These are phyloP conservation scores for Caenorhabditis zanzibari DNA, from an alignment of 2,888 invertebrate genomes.

Conservation along the genomic window DNA sequence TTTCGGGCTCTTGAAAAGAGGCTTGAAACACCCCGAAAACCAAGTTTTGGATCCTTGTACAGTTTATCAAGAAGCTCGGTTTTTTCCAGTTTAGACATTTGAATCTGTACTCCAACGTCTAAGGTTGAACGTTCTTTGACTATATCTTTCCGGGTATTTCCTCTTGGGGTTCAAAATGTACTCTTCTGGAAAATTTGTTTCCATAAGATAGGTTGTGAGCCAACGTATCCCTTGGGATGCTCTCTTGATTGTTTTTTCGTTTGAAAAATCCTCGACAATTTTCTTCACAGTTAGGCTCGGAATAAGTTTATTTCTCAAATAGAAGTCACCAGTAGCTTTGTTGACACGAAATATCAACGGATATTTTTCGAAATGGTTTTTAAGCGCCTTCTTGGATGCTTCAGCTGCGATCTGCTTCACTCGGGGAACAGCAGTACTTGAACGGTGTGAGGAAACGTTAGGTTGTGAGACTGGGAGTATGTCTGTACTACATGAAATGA, in stretches of 20 bases:
- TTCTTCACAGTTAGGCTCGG: no score
- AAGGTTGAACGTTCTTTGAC: no score
- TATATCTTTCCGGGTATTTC: no score
- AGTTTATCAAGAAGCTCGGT: neutral
- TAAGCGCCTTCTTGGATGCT: neutral
- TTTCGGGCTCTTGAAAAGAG: conserved; percentile 1
- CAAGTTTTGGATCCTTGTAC: conserved; percentile 11
- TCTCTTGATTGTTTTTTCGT: neutral
- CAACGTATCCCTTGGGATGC: neutral
- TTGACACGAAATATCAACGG: neutral
- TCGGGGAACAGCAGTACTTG: no score
- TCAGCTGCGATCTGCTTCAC: neutral
- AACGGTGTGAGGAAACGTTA: no score
- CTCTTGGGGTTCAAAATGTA: conserved; percentile 20
- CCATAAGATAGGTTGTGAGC: neutral
- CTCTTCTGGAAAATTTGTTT: neutral
- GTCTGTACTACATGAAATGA: no score
- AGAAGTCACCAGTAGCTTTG: no score
- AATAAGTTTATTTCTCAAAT: no score
- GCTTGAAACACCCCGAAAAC: neutral
- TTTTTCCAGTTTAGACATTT: no score
- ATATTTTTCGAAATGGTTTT: neutral
- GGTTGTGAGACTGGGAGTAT: no score
- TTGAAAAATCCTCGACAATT: neutral
- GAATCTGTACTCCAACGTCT: no score